A percentile compares a stretch with the other conserved stretches of the same genome.
Conservation (phyloP, 1,140 invertebrate species). For the Drosophila subpulchrella region DNA sequence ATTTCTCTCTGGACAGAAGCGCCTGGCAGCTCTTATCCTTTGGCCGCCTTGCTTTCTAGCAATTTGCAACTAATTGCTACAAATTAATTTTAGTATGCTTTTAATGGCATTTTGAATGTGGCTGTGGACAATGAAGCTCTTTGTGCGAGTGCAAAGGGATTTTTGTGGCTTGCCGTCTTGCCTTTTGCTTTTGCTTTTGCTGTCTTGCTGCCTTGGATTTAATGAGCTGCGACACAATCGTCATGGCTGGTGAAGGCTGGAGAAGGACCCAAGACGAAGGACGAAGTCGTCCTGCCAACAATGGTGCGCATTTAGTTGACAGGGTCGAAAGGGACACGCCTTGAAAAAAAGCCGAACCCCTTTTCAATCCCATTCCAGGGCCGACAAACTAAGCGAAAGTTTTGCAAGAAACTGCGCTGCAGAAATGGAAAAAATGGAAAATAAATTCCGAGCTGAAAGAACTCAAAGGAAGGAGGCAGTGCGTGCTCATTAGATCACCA, state of each 20-base stretch:
- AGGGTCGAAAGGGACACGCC: constrained; percentile 27
- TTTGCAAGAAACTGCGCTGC: constrained; percentile 30
- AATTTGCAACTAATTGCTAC: constrained; percentile 82
- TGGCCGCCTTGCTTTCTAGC: constrained; percentile 59
- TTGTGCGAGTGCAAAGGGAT: constrained; percentile 59
- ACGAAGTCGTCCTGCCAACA: constrained; percentile 32
- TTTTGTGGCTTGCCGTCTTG: constrained; percentile 67
- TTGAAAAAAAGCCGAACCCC: not conserved
- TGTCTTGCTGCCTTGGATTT: constrained; percentile 56
- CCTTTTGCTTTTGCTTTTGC: constrained; percentile 63
- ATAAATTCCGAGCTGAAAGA: constrained; percentile 29
- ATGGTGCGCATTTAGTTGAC: constrained; percentile 58
- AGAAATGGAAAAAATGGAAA: constrained; percentile 15
- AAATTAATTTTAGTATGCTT: constrained; percentile 83
- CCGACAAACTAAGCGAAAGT: constrained; percentile 36
- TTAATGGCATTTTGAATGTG: constrained; percentile 83
- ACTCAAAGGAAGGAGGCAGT: constrained; percentile 31
- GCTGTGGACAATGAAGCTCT: constrained; percentile 62
- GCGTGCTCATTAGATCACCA: constrained; percentile 61
- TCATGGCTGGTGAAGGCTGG: constrained; percentile 4
- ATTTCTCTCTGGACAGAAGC: constrained; percentile 61
- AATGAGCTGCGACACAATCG: constrained; percentile 75
- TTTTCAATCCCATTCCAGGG: not conserved
- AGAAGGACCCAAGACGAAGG: not conserved
- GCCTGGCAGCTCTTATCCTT: constrained; percentile 16